phyloP scores from a whole-genome alignment of 2,888 invertebrate genomes.

The Patella depressa region DNA sequence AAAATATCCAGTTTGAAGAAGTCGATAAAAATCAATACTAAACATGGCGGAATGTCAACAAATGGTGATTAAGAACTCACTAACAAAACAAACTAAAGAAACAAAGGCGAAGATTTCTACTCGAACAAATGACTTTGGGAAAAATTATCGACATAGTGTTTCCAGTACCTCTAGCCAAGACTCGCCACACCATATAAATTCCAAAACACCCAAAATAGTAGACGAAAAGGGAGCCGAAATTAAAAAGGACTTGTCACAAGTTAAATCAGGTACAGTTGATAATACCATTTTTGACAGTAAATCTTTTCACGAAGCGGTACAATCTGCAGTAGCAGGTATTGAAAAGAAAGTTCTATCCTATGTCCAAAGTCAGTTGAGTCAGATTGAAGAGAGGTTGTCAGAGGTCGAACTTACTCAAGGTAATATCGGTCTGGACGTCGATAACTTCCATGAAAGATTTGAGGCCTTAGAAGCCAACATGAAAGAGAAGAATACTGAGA shows the following conservation, averaged over 20 bases:
- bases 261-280: not conserved
- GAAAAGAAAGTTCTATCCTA: not conserved
- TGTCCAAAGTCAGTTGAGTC: not conserved
- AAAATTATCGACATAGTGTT: not conserved
- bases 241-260: not conserved
- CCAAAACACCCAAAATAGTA: not conserved
- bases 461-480: not conserved
- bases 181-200: not conserved
- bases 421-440: not conserved
- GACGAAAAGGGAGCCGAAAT: not conserved
- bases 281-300: not conserved
- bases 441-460: not conserved
- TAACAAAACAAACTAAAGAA: too few relatives aligned
- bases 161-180: not conserved
- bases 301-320: not conserved
- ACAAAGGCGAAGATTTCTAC: not conserved
- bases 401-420: not conserved
- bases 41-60: too few relatives aligned
- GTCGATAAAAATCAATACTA: too few relatives aligned
- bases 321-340: not conserved
- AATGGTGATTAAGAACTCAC: too few relatives aligned
- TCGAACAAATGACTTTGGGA: not conserved
- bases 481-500: not conserved
- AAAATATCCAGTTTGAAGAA: too few relatives aligned
- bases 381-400: not conserved